Evolutionary conservation across 2,797 vertebrate species (phyloP), one percentile per base, ranked within the genome.

Genomic region (Triplophysa yarkandensis): DNA sequence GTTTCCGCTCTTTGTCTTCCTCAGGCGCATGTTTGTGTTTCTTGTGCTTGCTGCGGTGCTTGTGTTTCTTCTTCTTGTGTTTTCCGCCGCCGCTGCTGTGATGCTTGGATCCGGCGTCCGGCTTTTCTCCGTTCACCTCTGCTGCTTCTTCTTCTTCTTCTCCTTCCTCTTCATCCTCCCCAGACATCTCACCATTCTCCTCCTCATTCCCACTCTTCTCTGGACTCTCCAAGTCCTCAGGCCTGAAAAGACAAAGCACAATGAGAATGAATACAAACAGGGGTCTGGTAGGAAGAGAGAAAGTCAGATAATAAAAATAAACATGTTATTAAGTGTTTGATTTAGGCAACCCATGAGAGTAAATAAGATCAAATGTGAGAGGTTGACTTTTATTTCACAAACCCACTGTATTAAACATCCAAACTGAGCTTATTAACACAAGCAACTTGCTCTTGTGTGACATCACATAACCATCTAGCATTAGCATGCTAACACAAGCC

Each of bases 21-120:
- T 98, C 96, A 25, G 94, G 92, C 71, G 92, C 93, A 83, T 95
- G 97, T 90, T 98, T 98, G 85, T 98, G 96, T 83, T 98, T 98
- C 94, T 98, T 99, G 89, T 98, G 97, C 89, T 98, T 99, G 85
- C 94, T 96, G 67, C 97, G 94, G 82, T 99, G 97, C 89, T 99
- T 99, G 85, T 98, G 97, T 90, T 99, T 99, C 94, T 99, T 98
- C 88, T 97, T 95, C 92, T 99, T 99, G 88, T 98, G 97, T 87
- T 97, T 94, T n/a, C n/a, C n/a, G 10, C 89, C 83, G 0, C 90
- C 34, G 57, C 76, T 85, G 82, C 88, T 87, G 80, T 89, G 91
- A 80, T 89, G 91, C 82, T 92, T 92, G 63, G 86, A 64, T 52
- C 36, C 92, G 77, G 90, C 92, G 55, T 93, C 93, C 0, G 66